Percentiles rank a stretch among this genome's conserved stretches.
Conservation (phyloP, 2,888 invertebrate species). For the Drosophila recens region DNA sequence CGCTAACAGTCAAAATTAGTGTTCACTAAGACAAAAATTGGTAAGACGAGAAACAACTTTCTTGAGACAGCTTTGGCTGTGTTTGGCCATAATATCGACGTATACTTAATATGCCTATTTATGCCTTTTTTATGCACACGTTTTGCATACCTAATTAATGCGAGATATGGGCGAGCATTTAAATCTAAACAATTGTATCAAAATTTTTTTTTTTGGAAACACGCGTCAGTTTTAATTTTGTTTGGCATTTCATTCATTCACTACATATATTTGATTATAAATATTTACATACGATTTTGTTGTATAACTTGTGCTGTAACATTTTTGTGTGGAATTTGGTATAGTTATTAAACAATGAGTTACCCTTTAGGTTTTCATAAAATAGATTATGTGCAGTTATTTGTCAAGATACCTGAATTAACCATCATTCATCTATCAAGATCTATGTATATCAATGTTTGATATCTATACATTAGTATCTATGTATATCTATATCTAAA, state of each 20-base stretch:
- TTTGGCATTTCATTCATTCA: conserved; percentile 1
- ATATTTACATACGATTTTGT: conserved; percentile 19
- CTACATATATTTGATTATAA: conserved; percentile 26
- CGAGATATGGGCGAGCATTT: conserved; percentile 2
- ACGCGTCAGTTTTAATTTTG: not conserved
- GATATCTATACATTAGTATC: not conserved
- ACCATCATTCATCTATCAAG: not conserved
- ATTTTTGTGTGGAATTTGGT: not conserved
- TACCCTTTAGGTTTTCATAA: not conserved
- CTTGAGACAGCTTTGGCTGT: conserved; percentile 5
- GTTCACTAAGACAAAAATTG: conserved; percentile 35
- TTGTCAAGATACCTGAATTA: not conserved
- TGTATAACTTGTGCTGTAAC: conserved; percentile 27
- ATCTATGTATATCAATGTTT: not conserved
- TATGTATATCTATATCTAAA: not conserved
- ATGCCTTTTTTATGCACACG: conserved; percentile 74
- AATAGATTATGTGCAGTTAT: not conserved
- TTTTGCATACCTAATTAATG: conserved; percentile 63
- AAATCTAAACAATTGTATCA: conserved; percentile 19
- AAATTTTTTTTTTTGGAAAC: conserved; percentile 3
- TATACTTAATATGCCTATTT: conserved; percentile 45
- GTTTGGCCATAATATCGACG: conserved; percentile 5
- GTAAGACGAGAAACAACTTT: conserved; percentile 17
- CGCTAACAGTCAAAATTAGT: not conserved
- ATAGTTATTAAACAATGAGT: not conserved